A percentile compares a stretch with the other conserved stretches of the same genome.
phyloP scores from a whole-genome alignment of 2,888 invertebrate genomes.

The Cynaeus angustus region DNA sequence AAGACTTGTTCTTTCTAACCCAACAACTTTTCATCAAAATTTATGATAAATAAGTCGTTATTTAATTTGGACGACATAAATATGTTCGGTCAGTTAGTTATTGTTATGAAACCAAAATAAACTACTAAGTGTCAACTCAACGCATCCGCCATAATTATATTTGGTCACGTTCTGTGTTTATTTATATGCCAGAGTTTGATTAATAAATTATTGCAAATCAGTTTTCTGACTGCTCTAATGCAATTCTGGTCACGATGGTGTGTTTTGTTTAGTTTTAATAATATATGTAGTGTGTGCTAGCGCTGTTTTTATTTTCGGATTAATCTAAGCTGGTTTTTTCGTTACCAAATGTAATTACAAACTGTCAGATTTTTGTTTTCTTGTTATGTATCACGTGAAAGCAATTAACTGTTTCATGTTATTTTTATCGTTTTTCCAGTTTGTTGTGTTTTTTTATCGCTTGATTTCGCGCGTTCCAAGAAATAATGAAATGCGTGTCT shows the following conservation, averaged over 20 bases:
- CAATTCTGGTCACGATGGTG: slow-evolving; percentile 1
- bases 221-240: neutral
- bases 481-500: slow-evolving; percentile 39
- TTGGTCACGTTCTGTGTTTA: slow-evolving; percentile 2
- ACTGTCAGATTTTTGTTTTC: slow-evolving; percentile 43
- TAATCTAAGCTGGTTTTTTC: neutral
- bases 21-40: no score
- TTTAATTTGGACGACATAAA: no score
- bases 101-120: neutral
- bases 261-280: neutral
- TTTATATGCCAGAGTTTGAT: neutral
- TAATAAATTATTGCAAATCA: slow-evolving; percentile 2
- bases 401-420: slow-evolving; percentile 48
- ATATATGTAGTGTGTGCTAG: neutral
- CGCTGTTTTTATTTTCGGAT: slow-evolving; percentile 15
- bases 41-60: no score
- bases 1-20: no score
- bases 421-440: slow-evolving; percentile 37
- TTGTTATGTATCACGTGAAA: slow-evolving; percentile 43
- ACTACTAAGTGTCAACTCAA: neutral
- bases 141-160: slow-evolving; percentile 2
- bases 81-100: neutral
- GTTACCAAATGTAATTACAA: slow-evolving; percentile 37
- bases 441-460: slow-evolving; percentile 35
- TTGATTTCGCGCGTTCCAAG: slow-evolving; percentile 30